A percentile compares a stretch with the other conserved stretches of the same genome.
Conservation (phyloP, 2,113 vertebrate genomes). For the Triplophysa siluroides region DNA sequence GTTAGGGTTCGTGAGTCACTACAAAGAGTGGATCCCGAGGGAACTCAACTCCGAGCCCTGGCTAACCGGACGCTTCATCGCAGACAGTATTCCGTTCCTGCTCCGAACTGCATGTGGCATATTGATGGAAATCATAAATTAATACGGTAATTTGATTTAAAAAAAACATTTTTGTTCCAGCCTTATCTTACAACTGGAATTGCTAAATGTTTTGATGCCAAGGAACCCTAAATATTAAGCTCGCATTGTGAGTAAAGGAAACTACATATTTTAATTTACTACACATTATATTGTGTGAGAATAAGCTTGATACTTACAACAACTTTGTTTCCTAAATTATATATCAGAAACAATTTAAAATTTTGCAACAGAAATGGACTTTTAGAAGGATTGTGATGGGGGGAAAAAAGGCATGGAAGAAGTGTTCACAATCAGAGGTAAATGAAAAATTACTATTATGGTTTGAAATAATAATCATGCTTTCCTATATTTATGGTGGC, state of each 20-base stretch:
- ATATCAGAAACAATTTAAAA: not conserved
- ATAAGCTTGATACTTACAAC: too few relatives aligned
- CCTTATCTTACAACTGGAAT: not conserved
- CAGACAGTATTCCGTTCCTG: too few relatives aligned
- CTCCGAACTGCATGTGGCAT: too few relatives aligned
- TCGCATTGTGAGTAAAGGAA: too few relatives aligned
- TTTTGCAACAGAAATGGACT: not conserved
- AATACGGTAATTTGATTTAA: too few relatives aligned
- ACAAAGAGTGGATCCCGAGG: not conserved
- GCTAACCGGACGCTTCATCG: too few relatives aligned
- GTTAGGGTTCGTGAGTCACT: not conserved
- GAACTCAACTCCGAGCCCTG: slow-evolving; percentile 2
- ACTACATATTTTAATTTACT: too few relatives aligned
- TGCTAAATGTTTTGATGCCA: not conserved
- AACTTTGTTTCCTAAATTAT: not conserved
- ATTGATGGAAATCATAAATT: too few relatives aligned
- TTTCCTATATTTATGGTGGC: not conserved
- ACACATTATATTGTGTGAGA: too few relatives aligned
- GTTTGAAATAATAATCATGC: not conserved
- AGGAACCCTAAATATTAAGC: too few relatives aligned
- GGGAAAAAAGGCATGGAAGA: slow-evolving; percentile 23
- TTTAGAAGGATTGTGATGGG: not conserved
- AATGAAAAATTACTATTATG: not conserved
- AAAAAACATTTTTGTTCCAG: too few relatives aligned
- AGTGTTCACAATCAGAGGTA: slow-evolving; percentile 47